Evolutionary conservation across 2,888 invertebrate species (phyloP).

Genomic region (Chymomyza fuscimana): DNA sequence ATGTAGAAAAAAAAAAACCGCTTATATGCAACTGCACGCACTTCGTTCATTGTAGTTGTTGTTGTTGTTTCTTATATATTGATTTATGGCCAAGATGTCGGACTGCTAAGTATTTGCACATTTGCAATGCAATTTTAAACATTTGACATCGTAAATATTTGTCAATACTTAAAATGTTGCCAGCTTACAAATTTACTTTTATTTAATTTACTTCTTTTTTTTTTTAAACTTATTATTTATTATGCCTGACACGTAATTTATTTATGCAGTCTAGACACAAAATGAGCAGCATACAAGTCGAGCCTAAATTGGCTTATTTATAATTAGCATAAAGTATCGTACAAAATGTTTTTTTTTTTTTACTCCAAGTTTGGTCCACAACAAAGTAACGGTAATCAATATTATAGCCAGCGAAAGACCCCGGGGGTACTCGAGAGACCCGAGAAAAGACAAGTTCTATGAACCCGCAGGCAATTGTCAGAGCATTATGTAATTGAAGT

Average conservation of each 20-base stretch:
- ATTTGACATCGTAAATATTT: slow-evolving; percentile 70
- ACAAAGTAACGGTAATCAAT: not conserved
- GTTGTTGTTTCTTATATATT: slow-evolving; percentile 40
- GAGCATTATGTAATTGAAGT: slow-evolving; percentile 22
- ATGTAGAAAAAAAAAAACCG: slow-evolving; percentile 23
- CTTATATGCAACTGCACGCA: slow-evolving; percentile 23
- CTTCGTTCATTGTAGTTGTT: slow-evolving; percentile 37
- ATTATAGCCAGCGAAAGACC: not conserved
- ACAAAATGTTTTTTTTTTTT: not conserved
- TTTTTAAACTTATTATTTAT: not conserved
- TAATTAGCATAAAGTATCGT: slow-evolving; percentile 52
- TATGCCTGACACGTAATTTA: slow-evolving; percentile 66
- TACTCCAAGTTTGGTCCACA: not conserved
- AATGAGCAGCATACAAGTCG: not conserved
- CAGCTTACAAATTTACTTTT: slow-evolving; percentile 9
- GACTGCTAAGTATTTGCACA: slow-evolving; percentile 50
- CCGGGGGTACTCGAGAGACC: not conserved
- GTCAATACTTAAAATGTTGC: slow-evolving; percentile 41
- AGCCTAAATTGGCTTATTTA: slow-evolving; percentile 58
- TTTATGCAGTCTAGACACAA: slow-evolving; percentile 68
- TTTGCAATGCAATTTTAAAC: slow-evolving; percentile 63
- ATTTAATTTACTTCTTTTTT: not conserved
- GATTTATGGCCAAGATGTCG: slow-evolving; percentile 56
- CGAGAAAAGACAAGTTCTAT: slow-evolving; percentile 51
- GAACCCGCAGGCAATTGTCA: slow-evolving; percentile 49